Conservation (phyloP, 2,888 invertebrate species). For the Mesoligia furuncula region DNA sequence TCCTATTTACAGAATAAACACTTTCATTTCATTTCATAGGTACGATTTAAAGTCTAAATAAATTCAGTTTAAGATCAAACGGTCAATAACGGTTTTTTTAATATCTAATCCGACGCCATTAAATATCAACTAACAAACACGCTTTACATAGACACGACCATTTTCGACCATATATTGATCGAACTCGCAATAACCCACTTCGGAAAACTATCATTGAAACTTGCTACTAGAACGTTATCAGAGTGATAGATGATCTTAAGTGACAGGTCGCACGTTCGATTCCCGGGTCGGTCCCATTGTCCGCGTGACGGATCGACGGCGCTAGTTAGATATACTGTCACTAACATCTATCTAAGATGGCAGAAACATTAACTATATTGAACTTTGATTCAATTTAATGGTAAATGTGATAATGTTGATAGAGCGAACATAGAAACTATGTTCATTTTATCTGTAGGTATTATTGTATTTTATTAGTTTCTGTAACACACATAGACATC, state of each 20-base stretch:
- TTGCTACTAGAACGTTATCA: conserved; percentile 60
- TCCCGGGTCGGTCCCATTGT: conserved; percentile 59
- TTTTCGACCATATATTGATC: neutral
- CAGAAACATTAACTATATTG: conserved; percentile 26
- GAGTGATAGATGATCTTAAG: conserved; percentile 62
- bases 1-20: neutral
- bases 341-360: conserved; percentile 45
- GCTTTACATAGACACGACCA: neutral
- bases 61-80: neutral
- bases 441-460: neutral
- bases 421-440: neutral
- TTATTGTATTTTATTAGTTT: too few relatives aligned
- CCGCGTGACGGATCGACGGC: conserved; percentile 64
- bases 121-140: neutral
- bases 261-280: conserved; percentile 61
- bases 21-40: neutral
- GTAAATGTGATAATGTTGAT: too few relatives aligned
- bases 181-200: neutral
- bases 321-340: conserved; percentile 56
- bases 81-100: neutral
- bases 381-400: neutral
- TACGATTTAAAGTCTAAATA: neutral
- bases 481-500: too few relatives aligned
- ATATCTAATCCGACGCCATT: neutral
- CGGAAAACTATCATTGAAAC: conserved; percentile 36